Conservation (phyloP, 2,888 invertebrate genomes). For the Osmoderma eremita region DNA sequence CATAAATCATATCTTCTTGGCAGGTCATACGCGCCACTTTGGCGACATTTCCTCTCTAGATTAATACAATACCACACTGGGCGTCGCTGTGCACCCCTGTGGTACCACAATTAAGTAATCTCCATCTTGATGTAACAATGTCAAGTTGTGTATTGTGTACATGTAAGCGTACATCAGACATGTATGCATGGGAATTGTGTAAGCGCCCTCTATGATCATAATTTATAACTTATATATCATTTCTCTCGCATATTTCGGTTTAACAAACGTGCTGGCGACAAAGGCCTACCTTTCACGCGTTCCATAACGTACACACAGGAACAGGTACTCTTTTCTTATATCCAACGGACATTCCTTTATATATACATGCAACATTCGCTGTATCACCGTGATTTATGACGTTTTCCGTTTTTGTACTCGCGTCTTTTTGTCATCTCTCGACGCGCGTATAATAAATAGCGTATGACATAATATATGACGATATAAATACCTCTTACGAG, state of each 20-base stretch:
- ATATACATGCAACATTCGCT: conserved; percentile 29
- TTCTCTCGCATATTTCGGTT: conserved; percentile 21
- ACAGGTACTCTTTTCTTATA: conserved; percentile 46
- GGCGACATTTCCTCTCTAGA: conserved; percentile 15
- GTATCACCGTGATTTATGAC: conserved; percentile 47
- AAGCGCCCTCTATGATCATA: not conserved
- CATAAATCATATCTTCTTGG: conserved; percentile 26
- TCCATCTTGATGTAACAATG: conserved; percentile 4
- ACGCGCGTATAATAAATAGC: conserved; percentile 38
- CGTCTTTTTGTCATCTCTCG: conserved; percentile 38
- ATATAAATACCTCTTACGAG: conserved; percentile 42
- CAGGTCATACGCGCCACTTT: conserved; percentile 14
- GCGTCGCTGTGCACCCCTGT: conserved; percentile 10
- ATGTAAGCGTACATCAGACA: too few relatives aligned
- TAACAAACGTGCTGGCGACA: conserved; percentile 38
- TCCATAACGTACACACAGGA: conserved; percentile 3
- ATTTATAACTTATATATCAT: conserved; percentile 34
- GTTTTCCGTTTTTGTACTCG: conserved; percentile 41
- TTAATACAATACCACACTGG: conserved; percentile 6
- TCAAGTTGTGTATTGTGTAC: not conserved
- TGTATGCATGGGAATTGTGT: too few relatives aligned
- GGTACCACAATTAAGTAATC: conserved; percentile 38
- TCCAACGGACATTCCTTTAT: conserved; percentile 19
- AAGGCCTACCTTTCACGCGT: conserved; percentile 30
- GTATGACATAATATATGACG: conserved; percentile 40